Base-by-base conservation (phyloP, 2,113 vertebrate genomes). In the Leucopsar rothschildi region DNA sequence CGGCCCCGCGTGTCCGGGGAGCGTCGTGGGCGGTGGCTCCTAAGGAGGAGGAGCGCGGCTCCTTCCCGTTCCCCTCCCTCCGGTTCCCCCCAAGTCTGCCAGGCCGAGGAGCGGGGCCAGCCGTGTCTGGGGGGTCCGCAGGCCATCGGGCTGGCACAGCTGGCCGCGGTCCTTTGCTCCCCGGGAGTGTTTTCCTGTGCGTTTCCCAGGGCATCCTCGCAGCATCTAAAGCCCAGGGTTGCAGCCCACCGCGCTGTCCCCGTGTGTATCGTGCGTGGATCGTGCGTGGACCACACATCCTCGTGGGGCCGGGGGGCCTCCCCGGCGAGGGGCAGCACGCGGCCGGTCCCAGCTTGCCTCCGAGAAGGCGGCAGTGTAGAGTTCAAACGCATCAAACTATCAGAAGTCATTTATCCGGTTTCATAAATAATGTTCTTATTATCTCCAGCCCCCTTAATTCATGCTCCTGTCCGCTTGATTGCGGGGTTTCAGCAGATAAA, bases 341-440 rank as follows among this genome's bases (percentile, higher is more conserved):
- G n/a, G 17, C 91, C 56, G 18, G 79, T 82, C 82, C 86, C 70
- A 83, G 66, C 86, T 66, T 73, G 89, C 73, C 94, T 82, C 79
- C 71, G 88, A 84, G 91, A 75, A 94, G 96, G 81, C 88, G 63
- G 87, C 92, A 42, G 90, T 28, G 72, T 59, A 6, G 83, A 79
- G 93, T 88, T 92, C 96, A 93, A 86, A 95, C 90, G 89, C 96
- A 96, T 92, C 92, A 59, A 94, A 93, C 64, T 84, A 83, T 92
- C 96, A 86, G 93, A 93, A 98, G 97, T 96, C 60, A 96, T 97
- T 97, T 96, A 95, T 97, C 97, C 94, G 93, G 97, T 95, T 97
- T 96, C 98, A 98, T 98, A 98, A 98, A 97, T 98, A 97, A 98
- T 91, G 94, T 96, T 94, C 97, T 95, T 88, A 91, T 97, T 96